Base-by-base conservation (phyloP, 2,797 vertebrate species). In the Enteromius mattozi region DNA sequence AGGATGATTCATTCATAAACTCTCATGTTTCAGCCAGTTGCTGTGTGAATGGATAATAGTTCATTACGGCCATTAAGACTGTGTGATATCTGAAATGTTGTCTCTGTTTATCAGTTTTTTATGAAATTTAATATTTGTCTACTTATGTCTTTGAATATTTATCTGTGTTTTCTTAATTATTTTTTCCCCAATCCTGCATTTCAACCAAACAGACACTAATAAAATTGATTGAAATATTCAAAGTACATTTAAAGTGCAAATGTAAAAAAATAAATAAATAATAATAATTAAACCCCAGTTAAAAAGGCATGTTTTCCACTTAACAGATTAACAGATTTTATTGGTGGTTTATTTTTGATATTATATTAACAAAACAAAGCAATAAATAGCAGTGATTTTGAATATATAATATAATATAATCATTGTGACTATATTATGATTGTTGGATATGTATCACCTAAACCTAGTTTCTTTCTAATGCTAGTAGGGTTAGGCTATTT, bases 1-100 rank as follows among this genome's bases (percentile, higher is more conserved):
- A 24, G 8, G 14, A 37, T 16, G 45, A 37, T 66, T 66, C 21
- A 65, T 54, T 54, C 14, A 56, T 40, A 35, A 76, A 40, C 33
- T 40, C 66, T 68, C 13, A 17, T 45, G 35, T 78, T 78, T 63
- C 37, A 78, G 54, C 56, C 56, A 78, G 76, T 59, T 42, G 3
- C 33, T 77, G 13, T 76, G 74, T 49, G 16, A 56, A 45, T 74
- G 45, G 14, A 19, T 30, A 24, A 6, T 65, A 63, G 40, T 63
- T 63, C 13, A 63, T 63, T 45, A 63, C 76, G 42, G n/a, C n/a
- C 9, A 63, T 78, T 30, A 63, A 16, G 21, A 78, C 37, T 45
- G n/a, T 12, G 16, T 78, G n/a, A 76, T 37, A 4, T 21, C 6
- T 24, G 33, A 56, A n/a, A 56, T 37, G 33, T 9, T 37, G 3